Conservation (phyloP, 2,888 invertebrate species). For the Drosophila nigricruria region DNA sequence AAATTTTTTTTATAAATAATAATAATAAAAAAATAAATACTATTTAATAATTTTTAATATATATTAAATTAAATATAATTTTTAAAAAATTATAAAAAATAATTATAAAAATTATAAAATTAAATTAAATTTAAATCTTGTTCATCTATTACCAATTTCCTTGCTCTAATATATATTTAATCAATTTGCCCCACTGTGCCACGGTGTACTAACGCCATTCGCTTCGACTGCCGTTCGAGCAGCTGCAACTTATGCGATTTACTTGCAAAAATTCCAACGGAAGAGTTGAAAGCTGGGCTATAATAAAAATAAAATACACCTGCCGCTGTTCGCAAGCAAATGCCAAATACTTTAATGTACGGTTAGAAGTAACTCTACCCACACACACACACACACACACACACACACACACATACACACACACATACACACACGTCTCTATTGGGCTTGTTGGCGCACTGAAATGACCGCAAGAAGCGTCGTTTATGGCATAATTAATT, state of each 20-base stretch:
- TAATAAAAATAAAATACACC: constrained; percentile 75
- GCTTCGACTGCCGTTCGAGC: constrained; percentile 29
- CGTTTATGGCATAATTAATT: constrained; percentile 83
- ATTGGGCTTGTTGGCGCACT: constrained; percentile 27
- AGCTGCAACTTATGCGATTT: constrained; percentile 78
- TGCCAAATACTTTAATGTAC: constrained; percentile 33
- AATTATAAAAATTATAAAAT: no score
- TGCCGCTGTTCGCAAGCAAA: constrained; percentile 51
- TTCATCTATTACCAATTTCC: neutral
- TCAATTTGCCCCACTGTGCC: constrained; percentile 37
- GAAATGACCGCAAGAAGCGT: constrained; percentile 60
- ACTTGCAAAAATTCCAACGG: constrained; percentile 63
- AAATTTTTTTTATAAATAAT: no score
- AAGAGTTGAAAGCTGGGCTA: constrained; percentile 51
- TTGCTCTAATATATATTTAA: neutral
- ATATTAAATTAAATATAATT: no score
- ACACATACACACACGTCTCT: neutral
- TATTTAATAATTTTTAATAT: no score
- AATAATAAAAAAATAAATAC: no score
- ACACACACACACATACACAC: constrained; percentile 2
- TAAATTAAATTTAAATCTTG: no score
- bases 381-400: constrained; percentile 6
- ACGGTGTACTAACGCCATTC: neutral
- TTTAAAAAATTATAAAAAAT: no score
- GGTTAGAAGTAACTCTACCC: neutral